Evolutionary conservation across 2,113 vertebrate genomes (phyloP).

Genomic region (Cyrtonyx montezumae): DNA sequence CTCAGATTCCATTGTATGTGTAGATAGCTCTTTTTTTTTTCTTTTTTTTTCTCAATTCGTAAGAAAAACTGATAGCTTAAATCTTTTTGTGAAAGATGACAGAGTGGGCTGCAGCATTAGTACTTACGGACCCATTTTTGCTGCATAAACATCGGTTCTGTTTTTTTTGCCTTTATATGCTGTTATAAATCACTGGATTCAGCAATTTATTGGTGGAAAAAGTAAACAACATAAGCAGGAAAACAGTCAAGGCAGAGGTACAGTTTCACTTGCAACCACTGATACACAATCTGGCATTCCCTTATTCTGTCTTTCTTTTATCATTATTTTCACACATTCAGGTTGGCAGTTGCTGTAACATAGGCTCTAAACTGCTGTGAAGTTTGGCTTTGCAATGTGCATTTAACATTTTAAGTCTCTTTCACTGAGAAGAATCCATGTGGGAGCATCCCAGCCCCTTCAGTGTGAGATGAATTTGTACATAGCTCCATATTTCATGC

Average conservation of each 20-base stretch:
- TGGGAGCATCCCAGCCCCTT: conserved; percentile 29
- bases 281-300: conserved; percentile 41
- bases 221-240: background rate
- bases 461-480: conserved; percentile 55
- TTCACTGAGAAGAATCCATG: background rate
- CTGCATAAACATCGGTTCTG: background rate
- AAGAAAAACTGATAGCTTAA: background rate
- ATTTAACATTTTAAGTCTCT: conserved; percentile 59
- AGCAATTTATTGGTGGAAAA: background rate
- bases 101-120: background rate
- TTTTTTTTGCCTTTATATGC: background rate
- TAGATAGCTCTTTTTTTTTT: background rate
- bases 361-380: conserved; percentile 16
- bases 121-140: background rate
- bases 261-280: background rate
- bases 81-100: background rate
- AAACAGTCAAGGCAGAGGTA: background rate
- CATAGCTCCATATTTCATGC: conserved; percentile 8
- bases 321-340: conserved; percentile 52
- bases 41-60: background rate
- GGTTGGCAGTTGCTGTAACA: conserved; percentile 11
- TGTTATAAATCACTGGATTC: background rate
- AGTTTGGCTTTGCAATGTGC: conserved; percentile 50
- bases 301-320: background rate
- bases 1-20: background rate